Percentiles rank a stretch among this genome's conserved stretches.
phyloP scores from a whole-genome alignment of 2,113 vertebrate species.

The Hydrolagus affinis region DNA sequence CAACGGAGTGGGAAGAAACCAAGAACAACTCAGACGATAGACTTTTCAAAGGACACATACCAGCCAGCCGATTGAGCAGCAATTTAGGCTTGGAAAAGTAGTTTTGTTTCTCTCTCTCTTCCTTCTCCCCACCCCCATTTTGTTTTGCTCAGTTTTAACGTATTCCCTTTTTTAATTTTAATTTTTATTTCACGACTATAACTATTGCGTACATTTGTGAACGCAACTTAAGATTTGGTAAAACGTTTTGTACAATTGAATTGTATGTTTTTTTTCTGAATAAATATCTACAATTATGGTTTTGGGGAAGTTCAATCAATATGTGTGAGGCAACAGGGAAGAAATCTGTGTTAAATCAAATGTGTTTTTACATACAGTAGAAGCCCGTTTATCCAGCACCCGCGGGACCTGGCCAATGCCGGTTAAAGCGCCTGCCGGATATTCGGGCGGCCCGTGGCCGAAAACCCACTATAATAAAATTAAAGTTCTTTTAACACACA shows the following conservation, averaged over 20 bases:
- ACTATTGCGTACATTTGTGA: conserved; percentile 30
- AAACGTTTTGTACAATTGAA: conserved; percentile 26
- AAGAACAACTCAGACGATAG: background rate
- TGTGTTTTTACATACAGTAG: too few relatives aligned
- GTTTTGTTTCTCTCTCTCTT: background rate
- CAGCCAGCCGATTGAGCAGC: background rate
- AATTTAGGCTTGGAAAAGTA: background rate
- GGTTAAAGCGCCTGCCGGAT: too few relatives aligned
- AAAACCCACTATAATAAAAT: too few relatives aligned
- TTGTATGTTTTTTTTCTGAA: conserved; percentile 17
- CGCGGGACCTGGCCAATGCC: too few relatives aligned
- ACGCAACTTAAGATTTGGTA: conserved; percentile 23
- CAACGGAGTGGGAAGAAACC: background rate
- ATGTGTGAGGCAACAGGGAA: background rate
- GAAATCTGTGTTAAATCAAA: too few relatives aligned
- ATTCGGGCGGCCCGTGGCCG: too few relatives aligned
- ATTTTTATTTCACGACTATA: conserved; percentile 18
- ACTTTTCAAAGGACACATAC: background rate
- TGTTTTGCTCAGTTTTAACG: background rate
- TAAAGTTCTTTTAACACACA: too few relatives aligned
- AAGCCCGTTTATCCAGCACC: too few relatives aligned
- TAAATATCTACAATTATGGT: conserved; percentile 9
- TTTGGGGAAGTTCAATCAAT: conserved; percentile 6
- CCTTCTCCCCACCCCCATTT: too few relatives aligned
- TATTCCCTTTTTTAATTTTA: conserved; percentile 9